These are phyloP conservation scores for Clarias platycephalus DNA, from an alignment of 2,797 vertebrate species.

Conservation along the genomic window DNA sequence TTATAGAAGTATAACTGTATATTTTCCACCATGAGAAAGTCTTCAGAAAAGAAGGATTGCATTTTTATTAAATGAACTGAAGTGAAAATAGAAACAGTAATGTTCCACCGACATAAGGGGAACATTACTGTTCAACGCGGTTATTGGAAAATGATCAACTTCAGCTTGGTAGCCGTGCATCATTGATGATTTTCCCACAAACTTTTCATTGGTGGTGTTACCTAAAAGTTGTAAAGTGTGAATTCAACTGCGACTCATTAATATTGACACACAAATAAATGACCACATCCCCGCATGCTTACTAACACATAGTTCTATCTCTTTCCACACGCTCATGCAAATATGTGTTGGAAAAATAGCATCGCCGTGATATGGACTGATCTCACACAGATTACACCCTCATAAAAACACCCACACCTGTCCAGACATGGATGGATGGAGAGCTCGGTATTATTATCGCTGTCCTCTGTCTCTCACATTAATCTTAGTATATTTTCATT, in stretches of 20 bases:
- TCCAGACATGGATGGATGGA: conserved; percentile 5
- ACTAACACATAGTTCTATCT: neutral
- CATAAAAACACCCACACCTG: conserved; percentile 36
- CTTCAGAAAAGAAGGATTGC: neutral
- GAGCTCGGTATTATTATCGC: conserved; percentile 9
- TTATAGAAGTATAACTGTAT: neutral
- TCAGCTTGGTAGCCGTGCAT: neutral
- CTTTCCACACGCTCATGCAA: neutral
- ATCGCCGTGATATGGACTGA: neutral
- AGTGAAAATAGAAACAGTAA: neutral
- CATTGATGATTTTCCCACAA: neutral
- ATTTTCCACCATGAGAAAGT: neutral
- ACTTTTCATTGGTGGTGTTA: neutral
- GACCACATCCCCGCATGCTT: neutral
- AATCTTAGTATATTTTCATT: conserved; percentile 60
- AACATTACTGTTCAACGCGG: too few species aligned
- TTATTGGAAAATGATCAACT: too few species aligned
- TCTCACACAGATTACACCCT: neutral
- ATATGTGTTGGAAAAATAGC: neutral
- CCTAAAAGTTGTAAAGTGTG: neutral
- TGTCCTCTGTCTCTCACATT: conserved; percentile 53
- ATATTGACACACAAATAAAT: neutral
- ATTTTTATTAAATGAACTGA: neutral
- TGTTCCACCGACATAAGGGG: too few species aligned
- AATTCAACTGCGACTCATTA: neutral